Evolutionary conservation across 1,140 invertebrate species (phyloP).

Genomic region (Lanistes nyassanus): DNA sequence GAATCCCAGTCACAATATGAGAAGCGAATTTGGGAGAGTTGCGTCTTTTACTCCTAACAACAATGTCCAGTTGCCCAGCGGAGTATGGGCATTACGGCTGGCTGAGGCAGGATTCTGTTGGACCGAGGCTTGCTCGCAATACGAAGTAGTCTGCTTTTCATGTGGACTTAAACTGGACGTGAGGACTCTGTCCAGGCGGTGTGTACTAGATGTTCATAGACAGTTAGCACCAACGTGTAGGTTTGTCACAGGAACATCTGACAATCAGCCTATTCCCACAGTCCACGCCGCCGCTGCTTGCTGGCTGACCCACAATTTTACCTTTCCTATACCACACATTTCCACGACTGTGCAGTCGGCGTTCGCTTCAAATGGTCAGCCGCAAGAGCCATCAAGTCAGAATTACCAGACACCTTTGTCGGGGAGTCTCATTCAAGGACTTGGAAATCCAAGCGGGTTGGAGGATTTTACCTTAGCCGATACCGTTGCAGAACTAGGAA

Average conservation of each 20-base stretch:
- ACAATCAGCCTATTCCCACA: constrained; percentile 17
- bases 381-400: too few species aligned
- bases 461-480: too few species aligned
- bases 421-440: too few species aligned
- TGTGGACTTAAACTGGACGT: constrained; percentile 18
- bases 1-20: constrained; percentile 1
- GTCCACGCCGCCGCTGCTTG: neutral
- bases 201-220: constrained; percentile 11
- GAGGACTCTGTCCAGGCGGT: neutral
- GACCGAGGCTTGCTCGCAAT: neutral
- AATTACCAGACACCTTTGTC: too few species aligned
- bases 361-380: too few species aligned
- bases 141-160: constrained; percentile 4
- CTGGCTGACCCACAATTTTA: constrained; percentile 3
- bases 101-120: constrained; percentile 17
- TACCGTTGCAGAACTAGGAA: too few species aligned
- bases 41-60: constrained; percentile 1
- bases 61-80: neutral
- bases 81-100: constrained; percentile 12
- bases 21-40: constrained; percentile 8
- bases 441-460: too few species aligned
- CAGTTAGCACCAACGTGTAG: constrained; percentile 10
- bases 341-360: too few species aligned
- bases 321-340: neutral
- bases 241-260: constrained; percentile 11